Percentiles rank a stretch among this genome's conserved stretches.
Conservation (phyloP, 2,888 invertebrate genomes). For the Cyrtodaria siliqua region DNA sequence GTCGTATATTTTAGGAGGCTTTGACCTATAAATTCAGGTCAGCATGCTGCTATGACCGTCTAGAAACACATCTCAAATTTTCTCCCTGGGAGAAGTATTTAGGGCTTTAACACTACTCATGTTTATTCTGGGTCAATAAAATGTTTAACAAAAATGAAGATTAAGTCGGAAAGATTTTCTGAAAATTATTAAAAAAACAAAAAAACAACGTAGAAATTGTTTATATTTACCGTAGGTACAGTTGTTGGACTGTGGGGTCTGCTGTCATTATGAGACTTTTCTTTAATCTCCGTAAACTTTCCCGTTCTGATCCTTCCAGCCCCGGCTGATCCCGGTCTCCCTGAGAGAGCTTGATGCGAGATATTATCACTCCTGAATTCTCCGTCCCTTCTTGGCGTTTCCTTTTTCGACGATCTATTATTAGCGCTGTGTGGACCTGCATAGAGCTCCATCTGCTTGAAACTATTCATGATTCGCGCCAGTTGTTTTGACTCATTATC, state of each 20-base stretch:
- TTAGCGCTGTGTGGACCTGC: slow-evolving; percentile 67
- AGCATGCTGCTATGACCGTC: no score
- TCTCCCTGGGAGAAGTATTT: no score
- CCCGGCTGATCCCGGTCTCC: slow-evolving; percentile 73
- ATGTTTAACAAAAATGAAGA: no score
- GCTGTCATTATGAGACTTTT: slow-evolving; percentile 31
- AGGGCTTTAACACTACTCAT: no score
- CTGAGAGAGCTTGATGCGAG: slow-evolving; percentile 35
- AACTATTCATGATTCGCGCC: slow-evolving; percentile 79
- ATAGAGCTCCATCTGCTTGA: slow-evolving; percentile 81
- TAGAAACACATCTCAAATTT: no score
- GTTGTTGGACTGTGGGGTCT: slow-evolving; percentile 40
- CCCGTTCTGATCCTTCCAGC: slow-evolving; percentile 64
- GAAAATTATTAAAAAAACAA: no score
- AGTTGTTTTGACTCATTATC: slow-evolving; percentile 77
- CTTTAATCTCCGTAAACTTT: slow-evolving; percentile 76
- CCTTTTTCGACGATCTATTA: slow-evolving; percentile 48
- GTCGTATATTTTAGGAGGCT: no score
- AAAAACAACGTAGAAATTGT: neutral
- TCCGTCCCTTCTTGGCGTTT: slow-evolving; percentile 55
- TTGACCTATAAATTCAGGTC: no score
- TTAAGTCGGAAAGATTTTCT: no score
- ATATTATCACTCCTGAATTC: slow-evolving; percentile 48
- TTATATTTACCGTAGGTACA: slow-evolving; percentile 52
- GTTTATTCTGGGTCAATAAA: no score